Base-by-base conservation (phyloP, 2,113 vertebrate genomes). In the Sula dactylatra region DNA sequence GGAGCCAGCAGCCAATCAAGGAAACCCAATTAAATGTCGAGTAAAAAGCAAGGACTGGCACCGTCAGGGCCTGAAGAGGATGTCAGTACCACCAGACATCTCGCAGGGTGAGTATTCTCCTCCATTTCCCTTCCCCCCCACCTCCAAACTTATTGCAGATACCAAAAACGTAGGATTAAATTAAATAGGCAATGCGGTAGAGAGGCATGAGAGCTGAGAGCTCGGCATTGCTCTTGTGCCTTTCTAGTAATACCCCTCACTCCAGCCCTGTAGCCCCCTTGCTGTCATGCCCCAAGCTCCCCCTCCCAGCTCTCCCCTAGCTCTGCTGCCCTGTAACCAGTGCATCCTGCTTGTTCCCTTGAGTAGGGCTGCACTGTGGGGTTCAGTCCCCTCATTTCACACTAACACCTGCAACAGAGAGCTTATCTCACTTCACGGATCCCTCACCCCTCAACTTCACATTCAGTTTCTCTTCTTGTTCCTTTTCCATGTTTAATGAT, bases 11-110 rank as follows among this genome's bases (percentile, higher is more conserved):
- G 61, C 32, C 31, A 65, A 4, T 6, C 82, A 93, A 7, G 98
- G 98, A 31, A 92, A 44, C 16, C 12, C 59, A 15, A 47, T 42
- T 56, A 98, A 86, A 54, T 89, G 34, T 29, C 38, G 91, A 73
- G 94, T 94, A 2, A 98, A 97, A 83, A 96, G 91, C 77, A 98
- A 98, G 86, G 94, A 98, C 58, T 98, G 98, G 98, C 97, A 98
- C 42, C 98, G 98, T 9, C 98, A 98, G 32, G 97, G 98, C 56
- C 61, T 98, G 65, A 98, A 98, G 80, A 98, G 98, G 83, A 93
- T 85, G 6, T 98, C 98, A 20, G 80, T 98, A 38, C 90, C 98
- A 38, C 94, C 97, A 14, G 97, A 97, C 10, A 74, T 88, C 67
- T 74, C 87, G 36, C 80, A 93, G 50, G 90, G 97, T 98, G 79